Conservation (phyloP, 1,140 invertebrate species). For the Apocrypta bakeri region DNA sequence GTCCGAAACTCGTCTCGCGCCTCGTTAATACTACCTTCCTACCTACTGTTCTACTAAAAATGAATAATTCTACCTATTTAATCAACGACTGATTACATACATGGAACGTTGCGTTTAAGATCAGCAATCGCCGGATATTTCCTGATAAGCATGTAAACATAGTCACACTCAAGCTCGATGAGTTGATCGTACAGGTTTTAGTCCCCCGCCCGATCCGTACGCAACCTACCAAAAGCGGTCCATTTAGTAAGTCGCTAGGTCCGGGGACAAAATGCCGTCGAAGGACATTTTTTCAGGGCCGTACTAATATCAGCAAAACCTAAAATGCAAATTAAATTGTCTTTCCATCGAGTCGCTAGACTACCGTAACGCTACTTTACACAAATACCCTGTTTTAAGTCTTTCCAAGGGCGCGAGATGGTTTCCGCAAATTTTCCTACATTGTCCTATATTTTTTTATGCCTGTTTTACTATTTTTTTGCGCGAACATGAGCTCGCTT, state of each 20-base stretch:
- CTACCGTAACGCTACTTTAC: not conserved
- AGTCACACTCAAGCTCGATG: not conserved
- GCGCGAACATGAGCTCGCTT: not conserved
- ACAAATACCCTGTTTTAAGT: conserved; percentile 65
- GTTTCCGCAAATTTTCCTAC: conserved; percentile 28
- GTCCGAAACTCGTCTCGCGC: conserved; percentile 16
- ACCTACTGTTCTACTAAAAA: conserved; percentile 1
- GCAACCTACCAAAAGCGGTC: conserved; percentile 70
- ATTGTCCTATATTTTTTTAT: not conserved
- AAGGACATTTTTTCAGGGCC: conserved; percentile 32
- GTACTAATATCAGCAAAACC: not conserved
- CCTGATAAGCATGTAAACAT: not conserved
- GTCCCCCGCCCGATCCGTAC: conserved; percentile 65
- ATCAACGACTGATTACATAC: conserved; percentile 31
- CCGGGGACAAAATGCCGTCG: conserved; percentile 61
- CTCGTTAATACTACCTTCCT: conserved; percentile 28
- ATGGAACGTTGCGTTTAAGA: not conserved
- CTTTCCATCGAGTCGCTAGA: not conserved
- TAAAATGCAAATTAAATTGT: too few species aligned
- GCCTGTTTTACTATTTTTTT: conserved; percentile 25
- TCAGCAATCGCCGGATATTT: not conserved
- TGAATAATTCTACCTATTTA: conserved; percentile 41
- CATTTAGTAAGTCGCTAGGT: conserved; percentile 66
- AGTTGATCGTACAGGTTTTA: conserved; percentile 15
- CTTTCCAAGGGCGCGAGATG: conserved; percentile 54